A percentile compares a stretch with the other conserved stretches of the same genome.
phyloP scores from a whole-genome alignment of 2,797 vertebrate species.

The Odontamblyopus lacepedii region DNA sequence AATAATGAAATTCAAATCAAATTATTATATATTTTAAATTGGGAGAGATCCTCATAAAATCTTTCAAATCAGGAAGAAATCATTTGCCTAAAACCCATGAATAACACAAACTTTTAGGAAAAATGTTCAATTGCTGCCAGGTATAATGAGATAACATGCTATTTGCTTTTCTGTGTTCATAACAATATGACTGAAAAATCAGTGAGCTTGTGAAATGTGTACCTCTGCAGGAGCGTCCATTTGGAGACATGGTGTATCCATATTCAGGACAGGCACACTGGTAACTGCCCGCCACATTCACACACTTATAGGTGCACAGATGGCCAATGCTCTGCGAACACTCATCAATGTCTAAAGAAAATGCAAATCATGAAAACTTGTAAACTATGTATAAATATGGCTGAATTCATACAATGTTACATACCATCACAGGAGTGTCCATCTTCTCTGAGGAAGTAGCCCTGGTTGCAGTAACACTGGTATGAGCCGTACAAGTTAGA shows the following conservation, averaged over 20 bases:
- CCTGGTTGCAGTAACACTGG: conserved; percentile 95
- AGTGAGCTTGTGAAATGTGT: not conserved
- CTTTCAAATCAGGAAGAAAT: too few relatives aligned
- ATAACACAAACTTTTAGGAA: too few relatives aligned
- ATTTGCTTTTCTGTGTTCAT: not conserved
- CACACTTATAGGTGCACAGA: conserved; percentile 91
- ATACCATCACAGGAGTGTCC: conserved; percentile 91
- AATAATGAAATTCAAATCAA: too few relatives aligned
- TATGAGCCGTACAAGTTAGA: conserved; percentile 97
- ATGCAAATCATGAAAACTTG: conserved; percentile 13
- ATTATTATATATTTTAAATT: too few relatives aligned
- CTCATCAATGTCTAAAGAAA: conserved; percentile 88
- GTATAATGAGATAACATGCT: not conserved
- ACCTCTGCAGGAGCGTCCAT: conserved; percentile 94
- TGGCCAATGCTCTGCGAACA: conserved; percentile 88
- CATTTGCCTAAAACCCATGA: too few relatives aligned
- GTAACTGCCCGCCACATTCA: conserved; percentile 93
- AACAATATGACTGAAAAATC: not conserved
- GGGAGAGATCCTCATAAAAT: too few relatives aligned
- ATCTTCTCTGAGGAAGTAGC: conserved; percentile 92
- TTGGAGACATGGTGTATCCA: conserved; percentile 90
- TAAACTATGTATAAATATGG: conserved; percentile 5
- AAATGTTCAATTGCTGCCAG: not conserved
- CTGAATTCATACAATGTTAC: conserved; percentile 9
- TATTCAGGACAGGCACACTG: conserved; percentile 90